Conservation (phyloP, 2,888 invertebrate species). For the Anorthoa munda region DNA sequence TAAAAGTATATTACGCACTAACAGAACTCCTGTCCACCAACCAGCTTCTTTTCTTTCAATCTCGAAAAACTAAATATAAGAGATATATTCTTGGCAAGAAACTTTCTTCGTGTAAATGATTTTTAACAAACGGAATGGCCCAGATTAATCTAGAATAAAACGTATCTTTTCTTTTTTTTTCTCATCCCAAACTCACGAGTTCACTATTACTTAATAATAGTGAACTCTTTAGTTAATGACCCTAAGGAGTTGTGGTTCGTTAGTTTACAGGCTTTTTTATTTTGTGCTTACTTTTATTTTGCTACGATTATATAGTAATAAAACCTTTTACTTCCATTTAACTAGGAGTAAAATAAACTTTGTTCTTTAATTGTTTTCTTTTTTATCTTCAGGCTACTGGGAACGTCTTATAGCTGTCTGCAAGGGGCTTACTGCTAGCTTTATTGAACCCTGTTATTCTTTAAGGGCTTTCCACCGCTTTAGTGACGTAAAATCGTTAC, state of each 20-base stretch:
- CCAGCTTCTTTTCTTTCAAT: no score
- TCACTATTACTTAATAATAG: constrained; percentile 1
- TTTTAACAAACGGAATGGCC: constrained; percentile 17
- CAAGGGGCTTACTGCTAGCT: no score
- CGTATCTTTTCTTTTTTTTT: constrained; percentile 3
- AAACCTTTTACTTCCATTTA: not conserved
- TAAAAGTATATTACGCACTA: no score
- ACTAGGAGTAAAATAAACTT: no score
- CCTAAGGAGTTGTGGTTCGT: not conserved
- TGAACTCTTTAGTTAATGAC: not conserved
- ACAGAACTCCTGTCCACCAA: no score
- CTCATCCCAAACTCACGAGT: constrained; percentile 2
- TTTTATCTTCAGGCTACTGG: not conserved
- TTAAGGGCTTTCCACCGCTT: no score
- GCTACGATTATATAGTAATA: not conserved
- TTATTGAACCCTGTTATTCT: no score
- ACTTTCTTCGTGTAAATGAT: not conserved
- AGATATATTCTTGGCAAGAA: not conserved
- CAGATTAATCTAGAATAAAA: constrained; percentile 4
- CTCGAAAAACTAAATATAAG: no score
- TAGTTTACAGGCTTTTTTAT: not conserved
- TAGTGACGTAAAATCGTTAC: no score
- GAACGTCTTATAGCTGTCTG: not conserved
- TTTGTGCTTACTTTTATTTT: not conserved
- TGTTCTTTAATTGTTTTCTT: not conserved